These are phyloP conservation scores for Sabellastarte sp. DNA, from an alignment of 2,888 invertebrate species.

Conservation along the genomic window DNA sequence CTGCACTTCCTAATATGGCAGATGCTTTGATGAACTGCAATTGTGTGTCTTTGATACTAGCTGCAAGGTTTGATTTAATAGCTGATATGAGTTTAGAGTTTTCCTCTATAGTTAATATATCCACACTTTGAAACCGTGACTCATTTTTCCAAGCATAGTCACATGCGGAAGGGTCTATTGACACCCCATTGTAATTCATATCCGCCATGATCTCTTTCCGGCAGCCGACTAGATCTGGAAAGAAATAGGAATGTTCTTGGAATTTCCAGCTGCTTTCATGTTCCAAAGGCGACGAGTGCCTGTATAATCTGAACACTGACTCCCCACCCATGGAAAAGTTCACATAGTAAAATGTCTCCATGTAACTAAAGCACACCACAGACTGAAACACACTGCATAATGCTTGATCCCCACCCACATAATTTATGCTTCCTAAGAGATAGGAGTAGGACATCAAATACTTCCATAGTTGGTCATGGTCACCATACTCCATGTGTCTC, in stretches of 20 bases:
- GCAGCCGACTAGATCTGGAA: conserved; percentile 24
- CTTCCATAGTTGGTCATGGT: conserved; percentile 8
- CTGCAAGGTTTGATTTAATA: no score
- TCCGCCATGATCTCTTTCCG: conserved; percentile 29
- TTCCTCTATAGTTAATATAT: conserved; percentile 23
- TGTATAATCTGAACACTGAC: conserved; percentile 30
- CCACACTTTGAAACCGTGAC: conserved; percentile 24
- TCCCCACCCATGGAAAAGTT: conserved; percentile 33
- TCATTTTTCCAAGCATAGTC: conserved; percentile 31
- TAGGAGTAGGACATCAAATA: conserved; percentile 27
- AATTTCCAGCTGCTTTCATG: conserved; percentile 21
- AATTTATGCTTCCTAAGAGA: conserved; percentile 30
- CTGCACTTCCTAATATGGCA: conserved; percentile 16
- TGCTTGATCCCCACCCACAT: conserved; percentile 31
- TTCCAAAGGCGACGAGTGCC: conserved; percentile 25
- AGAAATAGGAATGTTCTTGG: conserved; percentile 21
- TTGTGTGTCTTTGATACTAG: no score
- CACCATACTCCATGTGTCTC: conserved; percentile 11
- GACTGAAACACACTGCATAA: conserved; percentile 31
- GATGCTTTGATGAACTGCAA: conserved; percentile 22
- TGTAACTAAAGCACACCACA: conserved; percentile 31
- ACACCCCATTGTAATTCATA: conserved; percentile 21
- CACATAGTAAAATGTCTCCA: conserved; percentile 33
- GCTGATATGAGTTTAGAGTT: conserved; percentile 12
- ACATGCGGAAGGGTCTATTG: conserved; percentile 29